phyloP scores from a whole-genome alignment of 1,140 invertebrate species.

The Drosophila repletoides region DNA sequence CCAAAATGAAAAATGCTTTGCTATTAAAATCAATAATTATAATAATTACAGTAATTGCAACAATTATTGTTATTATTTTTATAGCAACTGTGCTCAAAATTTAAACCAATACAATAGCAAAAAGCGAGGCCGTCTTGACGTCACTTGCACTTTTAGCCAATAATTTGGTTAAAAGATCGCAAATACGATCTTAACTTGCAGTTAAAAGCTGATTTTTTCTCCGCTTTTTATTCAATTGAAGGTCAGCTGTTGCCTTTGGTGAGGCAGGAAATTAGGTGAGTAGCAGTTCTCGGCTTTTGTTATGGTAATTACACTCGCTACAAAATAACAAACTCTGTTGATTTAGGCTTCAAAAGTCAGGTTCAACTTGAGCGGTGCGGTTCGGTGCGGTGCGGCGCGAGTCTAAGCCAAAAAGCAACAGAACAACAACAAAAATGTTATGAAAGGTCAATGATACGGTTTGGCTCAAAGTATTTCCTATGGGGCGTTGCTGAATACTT shows the following conservation, averaged over 20 bases:
- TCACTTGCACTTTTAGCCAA: conserved; percentile 40
- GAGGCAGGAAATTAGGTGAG: conserved; percentile 55
- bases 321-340: conserved; percentile 52
- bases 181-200: conserved; percentile 19
- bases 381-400: no score
- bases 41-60: conserved; percentile 48
- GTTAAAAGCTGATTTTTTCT: conserved; percentile 1
- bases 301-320: conserved; percentile 62
- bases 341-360: conserved; percentile 46
- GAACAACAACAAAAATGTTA: conserved; percentile 25
- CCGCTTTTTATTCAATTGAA: conserved; percentile 44
- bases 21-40: conserved; percentile 51
- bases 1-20: conserved; percentile 23
- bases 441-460: conserved; percentile 60
- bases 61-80: conserved; percentile 10
- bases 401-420: neutral
- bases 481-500: conserved; percentile 46
- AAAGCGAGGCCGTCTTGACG: conserved; percentile 49
- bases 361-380: conserved; percentile 14
- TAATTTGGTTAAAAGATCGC: conserved; percentile 14
- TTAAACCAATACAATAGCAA: conserved; percentile 2
- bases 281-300: conserved; percentile 36
- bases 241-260: conserved; percentile 42
- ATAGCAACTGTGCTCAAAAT: neutral
- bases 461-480: conserved; percentile 25